Percentiles rank a stretch among this genome's conserved stretches.
Evolutionary conservation across 2,797 vertebrate genomes (phyloP).

Genomic region (Poecilia wingei): DNA sequence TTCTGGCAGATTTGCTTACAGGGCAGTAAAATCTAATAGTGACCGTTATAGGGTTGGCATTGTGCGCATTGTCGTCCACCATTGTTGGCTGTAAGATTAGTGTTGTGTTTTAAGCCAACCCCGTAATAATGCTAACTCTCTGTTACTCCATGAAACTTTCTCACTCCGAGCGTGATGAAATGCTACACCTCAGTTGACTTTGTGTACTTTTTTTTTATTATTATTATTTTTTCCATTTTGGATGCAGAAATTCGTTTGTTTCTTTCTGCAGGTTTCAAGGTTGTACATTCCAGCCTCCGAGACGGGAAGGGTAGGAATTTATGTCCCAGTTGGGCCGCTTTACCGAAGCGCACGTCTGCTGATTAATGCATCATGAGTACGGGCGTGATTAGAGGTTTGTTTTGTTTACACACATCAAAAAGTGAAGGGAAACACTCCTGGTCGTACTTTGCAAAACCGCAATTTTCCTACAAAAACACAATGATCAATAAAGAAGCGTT

Average conservation of each 20-base stretch:
- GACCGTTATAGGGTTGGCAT: constrained; percentile 34
- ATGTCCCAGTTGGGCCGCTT: constrained; percentile 3
- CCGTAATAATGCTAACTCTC: constrained; percentile 23
- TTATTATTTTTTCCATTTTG: not conserved
- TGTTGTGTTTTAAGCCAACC: constrained; percentile 28
- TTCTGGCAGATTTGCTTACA: constrained; percentile 69
- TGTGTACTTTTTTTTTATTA: not conserved
- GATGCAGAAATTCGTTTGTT: not conserved
- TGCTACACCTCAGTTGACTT: constrained; percentile 9
- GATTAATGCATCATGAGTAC: constrained; percentile 2
- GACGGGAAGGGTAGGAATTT: not conserved
- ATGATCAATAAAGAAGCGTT: not conserved
- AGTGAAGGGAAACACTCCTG: not conserved
- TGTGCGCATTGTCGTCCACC: constrained; percentile 33
- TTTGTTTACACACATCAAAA: not conserved
- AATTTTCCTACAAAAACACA: not conserved
- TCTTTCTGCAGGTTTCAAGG: constrained; percentile 12
- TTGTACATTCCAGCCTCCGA: constrained; percentile 13
- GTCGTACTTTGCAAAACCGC: not conserved
- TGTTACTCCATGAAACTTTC: constrained; percentile 49
- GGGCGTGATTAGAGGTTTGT: not conserved
- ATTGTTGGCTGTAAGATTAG: constrained; percentile 36
- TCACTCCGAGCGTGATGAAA: constrained; percentile 23
- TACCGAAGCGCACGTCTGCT: constrained; percentile 1
- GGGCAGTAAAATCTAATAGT: constrained; percentile 58